Conservation (phyloP, 2,888 invertebrate species). For the Nemotelus nigrinus region DNA sequence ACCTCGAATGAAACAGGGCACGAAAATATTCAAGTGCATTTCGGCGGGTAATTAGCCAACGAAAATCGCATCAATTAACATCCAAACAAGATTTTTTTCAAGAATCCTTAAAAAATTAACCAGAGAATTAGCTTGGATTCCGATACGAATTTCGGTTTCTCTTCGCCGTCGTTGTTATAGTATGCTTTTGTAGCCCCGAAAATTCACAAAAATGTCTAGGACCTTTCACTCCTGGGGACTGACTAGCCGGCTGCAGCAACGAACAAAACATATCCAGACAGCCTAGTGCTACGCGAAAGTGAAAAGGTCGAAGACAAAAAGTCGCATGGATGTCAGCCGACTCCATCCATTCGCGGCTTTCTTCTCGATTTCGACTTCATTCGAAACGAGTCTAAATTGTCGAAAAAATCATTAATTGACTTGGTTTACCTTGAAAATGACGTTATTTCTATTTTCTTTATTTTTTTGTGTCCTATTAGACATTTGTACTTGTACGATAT, state of each 20-base stretch:
- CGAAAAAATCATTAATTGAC: slow-evolving; percentile 42
- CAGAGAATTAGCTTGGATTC: slow-evolving; percentile 21
- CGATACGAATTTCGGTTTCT: slow-evolving; percentile 9
- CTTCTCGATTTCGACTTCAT: slow-evolving; percentile 2
- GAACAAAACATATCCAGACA: slow-evolving; percentile 19
- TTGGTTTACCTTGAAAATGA: slow-evolving; percentile 25
- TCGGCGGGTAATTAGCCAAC: slow-evolving; percentile 42
- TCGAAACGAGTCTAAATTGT: slow-evolving; percentile 29
- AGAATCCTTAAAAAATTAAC: slow-evolving; percentile 43
- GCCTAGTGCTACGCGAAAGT: neutral
- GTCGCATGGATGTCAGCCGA: neutral
- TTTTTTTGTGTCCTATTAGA: slow-evolving; percentile 8
- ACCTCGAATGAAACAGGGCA: neutral
- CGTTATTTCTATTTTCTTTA: slow-evolving; percentile 32
- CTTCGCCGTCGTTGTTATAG: neutral
- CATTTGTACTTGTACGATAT: neutral
- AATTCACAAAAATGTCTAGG: slow-evolving; percentile 29
- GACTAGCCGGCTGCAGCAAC: slow-evolving; percentile 15
- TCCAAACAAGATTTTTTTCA: slow-evolving; percentile 38
- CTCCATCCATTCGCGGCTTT: neutral
- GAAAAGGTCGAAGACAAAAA: neutral
- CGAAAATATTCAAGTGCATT: slow-evolving; percentile 42
- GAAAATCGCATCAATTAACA: slow-evolving; percentile 46
- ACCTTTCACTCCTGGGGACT: slow-evolving; percentile 23
- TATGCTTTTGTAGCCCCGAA: slow-evolving; percentile 16